phyloP scores from a whole-genome alignment of 2,888 invertebrate species.

The Tortrix viridana region DNA sequence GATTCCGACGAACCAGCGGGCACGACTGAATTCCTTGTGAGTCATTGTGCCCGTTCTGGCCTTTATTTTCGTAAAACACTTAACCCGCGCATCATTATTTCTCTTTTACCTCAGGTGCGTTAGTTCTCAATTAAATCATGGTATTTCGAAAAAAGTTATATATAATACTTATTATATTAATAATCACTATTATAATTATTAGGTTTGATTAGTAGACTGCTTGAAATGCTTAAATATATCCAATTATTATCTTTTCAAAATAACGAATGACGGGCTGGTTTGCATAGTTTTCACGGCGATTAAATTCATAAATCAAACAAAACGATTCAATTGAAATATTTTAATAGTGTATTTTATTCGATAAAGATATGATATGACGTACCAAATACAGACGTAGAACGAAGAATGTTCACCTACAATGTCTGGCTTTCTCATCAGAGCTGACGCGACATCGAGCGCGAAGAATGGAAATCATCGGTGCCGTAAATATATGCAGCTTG shows the following conservation, averaged over 20 bases:
- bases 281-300: slow-evolving; percentile 22
- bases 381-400: slow-evolving; percentile 19
- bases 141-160: background rate
- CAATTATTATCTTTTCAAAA: slow-evolving; percentile 11
- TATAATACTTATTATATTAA: background rate
- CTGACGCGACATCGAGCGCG: slow-evolving; percentile 57
- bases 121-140: slow-evolving; percentile 21
- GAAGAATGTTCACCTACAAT: slow-evolving; percentile 40
- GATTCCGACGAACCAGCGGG: slow-evolving; percentile 82
- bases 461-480: slow-evolving; percentile 64
- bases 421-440: slow-evolving; percentile 59
- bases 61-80: slow-evolving; percentile 83
- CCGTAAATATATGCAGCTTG: slow-evolving; percentile 42
- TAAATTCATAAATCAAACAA: slow-evolving; percentile 28
- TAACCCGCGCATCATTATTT: slow-evolving; percentile 78
- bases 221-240: no score
- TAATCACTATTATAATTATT: no score
- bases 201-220: no score
- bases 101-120: slow-evolving; percentile 37
- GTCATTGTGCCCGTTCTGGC: slow-evolving; percentile 83
- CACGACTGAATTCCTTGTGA: slow-evolving; percentile 82
- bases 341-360: slow-evolving; percentile 28
- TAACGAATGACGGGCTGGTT: slow-evolving; percentile 13
- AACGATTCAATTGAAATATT: slow-evolving; percentile 17
- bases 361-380: slow-evolving; percentile 23